These are phyloP conservation scores for Achroia grisella DNA, from an alignment of 1,140 invertebrate species.

Conservation along the genomic window DNA sequence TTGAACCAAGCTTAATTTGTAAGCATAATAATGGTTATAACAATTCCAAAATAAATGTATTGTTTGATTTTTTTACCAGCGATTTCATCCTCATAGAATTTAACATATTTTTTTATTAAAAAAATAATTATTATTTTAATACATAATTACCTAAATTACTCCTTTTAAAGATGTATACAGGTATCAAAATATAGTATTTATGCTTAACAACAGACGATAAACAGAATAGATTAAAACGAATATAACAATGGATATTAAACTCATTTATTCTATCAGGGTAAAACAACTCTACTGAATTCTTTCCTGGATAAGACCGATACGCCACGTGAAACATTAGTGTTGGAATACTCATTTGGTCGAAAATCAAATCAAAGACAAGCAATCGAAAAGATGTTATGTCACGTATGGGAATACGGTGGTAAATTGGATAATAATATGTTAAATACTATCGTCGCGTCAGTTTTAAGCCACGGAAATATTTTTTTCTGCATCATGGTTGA, in stretches of 20 bases:
- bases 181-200: too few species aligned
- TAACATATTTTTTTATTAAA: too few species aligned
- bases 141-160: too few species aligned
- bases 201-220: too few species aligned
- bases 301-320: conserved; percentile 88
- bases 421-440: conserved; percentile 40
- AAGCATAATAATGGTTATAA: too few species aligned
- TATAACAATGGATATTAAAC: neutral
- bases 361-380: conserved; percentile 84
- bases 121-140: too few species aligned
- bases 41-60: too few species aligned
- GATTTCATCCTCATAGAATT: too few species aligned
- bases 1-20: too few species aligned
- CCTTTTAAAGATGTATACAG: too few species aligned
- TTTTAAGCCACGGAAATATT: conserved; percentile 31
- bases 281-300: conserved; percentile 85
- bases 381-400: conserved; percentile 84
- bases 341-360: conserved; percentile 91
- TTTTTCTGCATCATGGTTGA: conserved; percentile 46
- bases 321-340: conserved; percentile 84
- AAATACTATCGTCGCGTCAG: conserved; percentile 34
- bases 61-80: too few species aligned
- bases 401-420: conserved; percentile 93
- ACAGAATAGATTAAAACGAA: neutral
- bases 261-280: conserved; percentile 78